These are phyloP conservation scores for Caenorhabditis wallacei DNA, from an alignment of 2,888 invertebrate species.

Conservation along the genomic window DNA sequence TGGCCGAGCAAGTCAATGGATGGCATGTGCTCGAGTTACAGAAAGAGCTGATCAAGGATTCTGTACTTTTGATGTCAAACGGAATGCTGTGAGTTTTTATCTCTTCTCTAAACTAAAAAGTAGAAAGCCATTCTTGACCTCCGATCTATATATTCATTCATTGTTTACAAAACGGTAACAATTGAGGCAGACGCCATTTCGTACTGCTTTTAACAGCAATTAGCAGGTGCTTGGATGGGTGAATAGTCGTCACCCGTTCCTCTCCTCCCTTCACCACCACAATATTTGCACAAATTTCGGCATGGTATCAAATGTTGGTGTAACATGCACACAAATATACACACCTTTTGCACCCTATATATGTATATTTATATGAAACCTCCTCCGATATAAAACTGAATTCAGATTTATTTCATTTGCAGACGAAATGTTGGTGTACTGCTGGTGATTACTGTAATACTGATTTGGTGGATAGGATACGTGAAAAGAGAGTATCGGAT, in stretches of 20 bases:
- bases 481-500: conserved; percentile 12
- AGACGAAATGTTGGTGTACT: conserved; percentile 58
- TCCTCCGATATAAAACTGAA: no score
- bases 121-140: neutral
- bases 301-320: conserved; percentile 59
- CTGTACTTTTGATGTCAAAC: neutral
- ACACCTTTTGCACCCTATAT: conserved; percentile 19
- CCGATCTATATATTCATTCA: neutral
- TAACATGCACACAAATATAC: conserved; percentile 50
- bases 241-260: conserved; percentile 26
- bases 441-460: conserved; percentile 42
- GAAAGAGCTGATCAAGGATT: conserved; percentile 7
- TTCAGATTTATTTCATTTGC: neutral
- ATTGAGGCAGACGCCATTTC: neutral
- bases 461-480: conserved; percentile 43
- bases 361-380: neutral
- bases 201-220: conserved; percentile 39
- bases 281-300: conserved; percentile 52
- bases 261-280: conserved; percentile 19
- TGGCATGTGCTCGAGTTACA: conserved; percentile 36
- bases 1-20: neutral
- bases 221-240: conserved; percentile 48
- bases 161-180: no score
- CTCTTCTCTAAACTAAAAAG: no score
- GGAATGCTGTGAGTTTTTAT: conserved; percentile 31